Percentiles rank a stretch among this genome's conserved stretches.
Evolutionary conservation across 2,113 vertebrate species (phyloP).

Genomic region (Xenopus laevis): DNA sequence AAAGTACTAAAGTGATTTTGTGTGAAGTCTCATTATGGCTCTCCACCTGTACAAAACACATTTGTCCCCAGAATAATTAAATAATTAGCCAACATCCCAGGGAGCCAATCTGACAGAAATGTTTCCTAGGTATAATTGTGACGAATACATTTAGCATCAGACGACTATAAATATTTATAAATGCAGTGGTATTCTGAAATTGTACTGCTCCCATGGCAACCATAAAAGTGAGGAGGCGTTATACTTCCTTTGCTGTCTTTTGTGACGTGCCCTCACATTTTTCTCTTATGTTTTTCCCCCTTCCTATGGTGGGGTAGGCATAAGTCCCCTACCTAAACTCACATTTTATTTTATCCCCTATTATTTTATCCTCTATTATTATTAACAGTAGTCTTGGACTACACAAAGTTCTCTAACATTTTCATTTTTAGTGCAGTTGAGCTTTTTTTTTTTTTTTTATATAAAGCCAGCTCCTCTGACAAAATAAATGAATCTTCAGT

Average conservation of each 20-base stretch:
- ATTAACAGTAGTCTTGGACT: too few species aligned
- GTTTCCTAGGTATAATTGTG: conserved; percentile 27
- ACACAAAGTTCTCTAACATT: too few species aligned
- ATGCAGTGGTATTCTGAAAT: conserved; percentile 34
- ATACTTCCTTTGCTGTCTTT: conserved; percentile 21
- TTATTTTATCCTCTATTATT: too few species aligned
- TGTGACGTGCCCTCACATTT: conserved; percentile 21
- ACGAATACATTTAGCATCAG: conserved; percentile 35
- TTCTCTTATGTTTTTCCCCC: background rate
- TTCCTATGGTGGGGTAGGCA: background rate
- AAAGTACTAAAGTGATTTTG: too few species aligned
- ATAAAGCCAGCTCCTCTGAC: too few species aligned
- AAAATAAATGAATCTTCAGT: too few species aligned
- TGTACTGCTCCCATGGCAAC: conserved; percentile 29
- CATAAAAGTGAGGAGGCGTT: conserved; percentile 37
- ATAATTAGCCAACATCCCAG: background rate
- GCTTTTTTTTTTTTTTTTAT: too few species aligned
- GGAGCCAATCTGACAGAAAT: background rate
- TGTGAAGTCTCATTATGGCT: background rate
- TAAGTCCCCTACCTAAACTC: too few species aligned
- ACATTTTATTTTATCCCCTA: too few species aligned
- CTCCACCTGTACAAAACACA: background rate
- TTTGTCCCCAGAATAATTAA: background rate
- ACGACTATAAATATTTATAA: conserved; percentile 45
- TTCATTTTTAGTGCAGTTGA: too few species aligned